Evolutionary conservation across 2,113 vertebrate species (phyloP).

Genomic region (Lasiurus borealis): DNA sequence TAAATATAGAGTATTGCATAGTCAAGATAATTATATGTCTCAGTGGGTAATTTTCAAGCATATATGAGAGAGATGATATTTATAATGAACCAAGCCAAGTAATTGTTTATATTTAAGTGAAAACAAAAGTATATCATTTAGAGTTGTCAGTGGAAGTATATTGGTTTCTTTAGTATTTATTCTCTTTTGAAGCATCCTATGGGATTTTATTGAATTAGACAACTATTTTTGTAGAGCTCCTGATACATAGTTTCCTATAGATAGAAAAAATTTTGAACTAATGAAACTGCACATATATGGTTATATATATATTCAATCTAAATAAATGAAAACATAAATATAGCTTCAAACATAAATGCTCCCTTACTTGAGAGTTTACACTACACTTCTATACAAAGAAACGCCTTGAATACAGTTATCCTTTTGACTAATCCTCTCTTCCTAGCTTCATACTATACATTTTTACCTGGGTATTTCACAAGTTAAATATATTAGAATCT

Average conservation of each 20-base stretch:
- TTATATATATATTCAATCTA: constrained; percentile 47
- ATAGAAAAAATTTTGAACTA: constrained; percentile 46
- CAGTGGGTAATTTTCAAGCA: constrained; percentile 68
- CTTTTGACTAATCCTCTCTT: background rate
- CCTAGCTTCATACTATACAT: background rate
- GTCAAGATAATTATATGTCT: constrained; percentile 44
- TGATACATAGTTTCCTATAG: constrained; percentile 1
- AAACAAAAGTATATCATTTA: constrained; percentile 60
- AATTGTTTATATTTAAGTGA: constrained; percentile 73
- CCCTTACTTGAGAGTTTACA: background rate
- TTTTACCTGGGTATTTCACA: background rate
- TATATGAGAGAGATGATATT: constrained; percentile 62
- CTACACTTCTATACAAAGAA: background rate
- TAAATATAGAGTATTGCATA: background rate
- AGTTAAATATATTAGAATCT: background rate
- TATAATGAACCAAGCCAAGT: constrained; percentile 57
- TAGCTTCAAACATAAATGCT: constrained; percentile 7
- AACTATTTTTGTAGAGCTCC: constrained; percentile 42
- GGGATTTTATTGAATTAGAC: constrained; percentile 49
- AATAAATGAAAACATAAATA: constrained; percentile 55
- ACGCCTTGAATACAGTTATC: background rate
- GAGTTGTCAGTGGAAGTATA: constrained; percentile 41
- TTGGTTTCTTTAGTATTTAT: constrained; percentile 47
- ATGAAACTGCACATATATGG: background rate
- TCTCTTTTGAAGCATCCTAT: constrained; percentile 7